Evolutionary conservation across 2,888 invertebrate genomes (phyloP).

Genomic region (Tupiocoris notatus): DNA sequence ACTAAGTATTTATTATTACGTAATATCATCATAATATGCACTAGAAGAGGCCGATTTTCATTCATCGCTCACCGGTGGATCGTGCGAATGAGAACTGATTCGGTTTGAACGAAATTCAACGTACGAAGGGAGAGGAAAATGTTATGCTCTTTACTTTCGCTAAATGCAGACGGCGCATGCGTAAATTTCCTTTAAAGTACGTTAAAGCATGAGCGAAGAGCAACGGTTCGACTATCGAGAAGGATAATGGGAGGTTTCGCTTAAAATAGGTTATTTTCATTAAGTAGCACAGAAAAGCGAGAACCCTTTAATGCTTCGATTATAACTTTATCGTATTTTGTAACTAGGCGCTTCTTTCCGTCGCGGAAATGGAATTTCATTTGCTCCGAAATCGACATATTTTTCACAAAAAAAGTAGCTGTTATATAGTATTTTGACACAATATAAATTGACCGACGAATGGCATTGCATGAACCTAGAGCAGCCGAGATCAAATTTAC

Average conservation of each 20-base stretch:
- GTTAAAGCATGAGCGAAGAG: too few relatives aligned
- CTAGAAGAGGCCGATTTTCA: not conserved
- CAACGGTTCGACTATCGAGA: too few relatives aligned
- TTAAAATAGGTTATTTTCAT: not conserved
- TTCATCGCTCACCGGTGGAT: not conserved
- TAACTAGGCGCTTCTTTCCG: not conserved
- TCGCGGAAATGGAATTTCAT: not conserved
- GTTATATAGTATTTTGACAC: not conserved
- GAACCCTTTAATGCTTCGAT: not conserved
- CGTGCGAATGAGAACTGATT: not conserved
- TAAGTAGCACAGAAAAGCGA: not conserved
- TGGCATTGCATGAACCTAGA: too few relatives aligned
- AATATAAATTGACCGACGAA: too few relatives aligned
- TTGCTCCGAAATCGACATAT: not conserved
- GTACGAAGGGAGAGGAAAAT: too few relatives aligned
- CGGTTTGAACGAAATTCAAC: too few relatives aligned
- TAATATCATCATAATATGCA: not conserved
- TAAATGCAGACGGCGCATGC: too few relatives aligned
- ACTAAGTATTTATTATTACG: not conserved
- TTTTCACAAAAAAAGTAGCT: not conserved
- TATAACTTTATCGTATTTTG: not conserved
- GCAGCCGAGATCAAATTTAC: too few relatives aligned
- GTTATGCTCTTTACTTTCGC: too few relatives aligned
- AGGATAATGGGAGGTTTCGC: not conserved
- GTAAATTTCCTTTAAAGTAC: too few relatives aligned